These are phyloP conservation scores for Anser cygnoides DNA, from an alignment of 2,113 vertebrate genomes.

Conservation along the genomic window DNA sequence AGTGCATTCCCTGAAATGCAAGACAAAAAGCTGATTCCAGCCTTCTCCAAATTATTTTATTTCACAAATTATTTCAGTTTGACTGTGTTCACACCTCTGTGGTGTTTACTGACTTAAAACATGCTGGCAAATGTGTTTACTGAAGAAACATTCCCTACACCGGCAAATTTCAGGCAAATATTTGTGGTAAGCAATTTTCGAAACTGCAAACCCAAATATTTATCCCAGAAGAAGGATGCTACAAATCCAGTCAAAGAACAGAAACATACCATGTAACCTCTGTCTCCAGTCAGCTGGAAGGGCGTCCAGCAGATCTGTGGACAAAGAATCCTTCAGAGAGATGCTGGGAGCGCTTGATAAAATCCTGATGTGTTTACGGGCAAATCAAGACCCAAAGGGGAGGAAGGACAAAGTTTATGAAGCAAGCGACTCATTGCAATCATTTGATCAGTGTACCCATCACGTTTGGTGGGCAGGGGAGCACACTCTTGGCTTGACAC, in stretches of 20 bases:
- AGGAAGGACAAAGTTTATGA: not conserved
- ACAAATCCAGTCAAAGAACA: not conserved
- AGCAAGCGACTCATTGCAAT: not conserved
- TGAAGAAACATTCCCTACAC: slow-evolving; percentile 58
- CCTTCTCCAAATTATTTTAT: not conserved
- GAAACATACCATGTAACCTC: not conserved
- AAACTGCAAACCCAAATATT: slow-evolving; percentile 62
- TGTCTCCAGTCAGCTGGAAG: not conserved
- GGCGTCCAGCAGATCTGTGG: not conserved
- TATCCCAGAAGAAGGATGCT: slow-evolving; percentile 28
- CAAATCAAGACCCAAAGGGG: not conserved
- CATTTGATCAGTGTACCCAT: not conserved
- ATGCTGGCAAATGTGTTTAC: slow-evolving; percentile 57
- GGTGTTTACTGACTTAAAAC: slow-evolving; percentile 56
- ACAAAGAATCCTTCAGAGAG: slow-evolving; percentile 45
- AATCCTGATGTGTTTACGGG: not conserved
- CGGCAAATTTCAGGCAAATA: slow-evolving; percentile 64
- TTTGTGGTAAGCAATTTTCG: slow-evolving; percentile 59
- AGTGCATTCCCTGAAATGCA: not conserved
- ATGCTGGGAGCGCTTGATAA: not conserved
- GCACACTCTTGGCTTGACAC: fast-evolving
- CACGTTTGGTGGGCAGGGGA: not conserved
- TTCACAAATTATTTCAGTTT: slow-evolving; percentile 37
- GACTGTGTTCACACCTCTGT: not conserved
- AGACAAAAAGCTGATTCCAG: not conserved